These are phyloP conservation scores for Cebus imitator DNA, from an alignment of 2,113 vertebrate genomes.

Conservation along the genomic window DNA sequence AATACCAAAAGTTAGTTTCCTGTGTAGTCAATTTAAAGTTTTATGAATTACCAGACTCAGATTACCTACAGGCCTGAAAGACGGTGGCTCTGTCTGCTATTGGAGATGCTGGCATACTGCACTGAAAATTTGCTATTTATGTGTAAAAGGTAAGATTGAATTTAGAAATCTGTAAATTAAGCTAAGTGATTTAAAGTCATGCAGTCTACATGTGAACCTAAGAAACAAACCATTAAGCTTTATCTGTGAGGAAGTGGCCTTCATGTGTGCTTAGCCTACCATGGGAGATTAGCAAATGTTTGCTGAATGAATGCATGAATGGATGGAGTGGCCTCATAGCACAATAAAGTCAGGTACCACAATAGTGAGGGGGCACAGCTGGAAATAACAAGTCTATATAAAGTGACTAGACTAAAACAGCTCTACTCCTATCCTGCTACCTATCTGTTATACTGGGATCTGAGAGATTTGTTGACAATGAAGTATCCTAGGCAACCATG, in stretches of 20 bases:
- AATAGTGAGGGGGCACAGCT: not conserved
- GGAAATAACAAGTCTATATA: not conserved
- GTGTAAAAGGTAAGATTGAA: not conserved
- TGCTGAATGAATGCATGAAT: not conserved
- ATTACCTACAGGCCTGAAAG: not conserved
- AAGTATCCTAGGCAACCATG: not conserved
- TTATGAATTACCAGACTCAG: not conserved
- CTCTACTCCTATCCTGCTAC: not conserved
- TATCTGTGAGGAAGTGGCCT: not conserved
- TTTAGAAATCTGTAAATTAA: not conserved
- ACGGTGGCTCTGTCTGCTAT: not conserved
- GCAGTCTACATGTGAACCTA: not conserved
- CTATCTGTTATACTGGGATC: not conserved
- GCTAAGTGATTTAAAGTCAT: not conserved
- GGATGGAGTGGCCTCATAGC: not conserved
- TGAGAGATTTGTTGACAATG: not conserved
- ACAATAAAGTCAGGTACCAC: not conserved
- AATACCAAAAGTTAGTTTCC: not conserved
- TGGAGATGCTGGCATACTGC: not conserved
- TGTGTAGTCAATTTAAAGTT: not conserved
- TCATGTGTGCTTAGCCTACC: not conserved
- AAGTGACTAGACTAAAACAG: not conserved
- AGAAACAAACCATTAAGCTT: not conserved
- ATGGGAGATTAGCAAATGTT: not conserved
- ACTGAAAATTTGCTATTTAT: not conserved